Evolutionary conservation across 2,888 invertebrate species (phyloP), one percentile per base, ranked within the genome.

Genomic region (Cheilosia vulpina): DNA sequence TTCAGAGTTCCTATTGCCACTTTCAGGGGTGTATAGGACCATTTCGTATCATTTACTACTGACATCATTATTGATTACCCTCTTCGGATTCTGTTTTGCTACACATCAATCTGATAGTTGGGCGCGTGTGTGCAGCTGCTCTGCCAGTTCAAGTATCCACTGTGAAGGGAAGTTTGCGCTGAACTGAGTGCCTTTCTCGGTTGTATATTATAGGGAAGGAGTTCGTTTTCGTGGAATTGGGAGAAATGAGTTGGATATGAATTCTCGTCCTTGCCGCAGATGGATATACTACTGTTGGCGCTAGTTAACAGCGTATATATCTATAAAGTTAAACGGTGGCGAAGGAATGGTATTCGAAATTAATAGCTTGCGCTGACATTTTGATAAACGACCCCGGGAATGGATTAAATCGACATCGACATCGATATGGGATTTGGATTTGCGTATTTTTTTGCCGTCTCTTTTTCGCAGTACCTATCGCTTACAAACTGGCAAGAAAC

Each of bases 1-100:
- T 34, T 47, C 47, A 31, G 9, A 52, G 19, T 52, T 50, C 6
- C 17, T n/a, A 45, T 60, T n/a, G 41, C 50, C 43, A 58, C 60
- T 60, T 53, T 53, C 45, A 19, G 52, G 21, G 38, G 15, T 24
- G 55, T 41, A n/a, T 21, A 15, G 19, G 27, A 45, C 17, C 7
- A 31, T 31, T 43, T 15, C 27, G 21, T 43, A 60, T 57, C 72
- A 60, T 57, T 65, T 58, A 66, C 65, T 60, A 75, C 76, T 65
- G 83, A 84, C 83, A 57, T 65, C 60, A 63, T 79, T 84, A 84
- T 84, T 84, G 83, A 84, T 79, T 65, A 84, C 79, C 78, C 75
- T 75, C 69, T 79, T 84, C 57, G 69, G 73, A 69, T 84, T 53
- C 79, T 75, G 63, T 84, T 83, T 79, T 78, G 79, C 72, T 73